phyloP scores from a whole-genome alignment of 1,140 invertebrate genomes.

The Grapholita molesta region DNA sequence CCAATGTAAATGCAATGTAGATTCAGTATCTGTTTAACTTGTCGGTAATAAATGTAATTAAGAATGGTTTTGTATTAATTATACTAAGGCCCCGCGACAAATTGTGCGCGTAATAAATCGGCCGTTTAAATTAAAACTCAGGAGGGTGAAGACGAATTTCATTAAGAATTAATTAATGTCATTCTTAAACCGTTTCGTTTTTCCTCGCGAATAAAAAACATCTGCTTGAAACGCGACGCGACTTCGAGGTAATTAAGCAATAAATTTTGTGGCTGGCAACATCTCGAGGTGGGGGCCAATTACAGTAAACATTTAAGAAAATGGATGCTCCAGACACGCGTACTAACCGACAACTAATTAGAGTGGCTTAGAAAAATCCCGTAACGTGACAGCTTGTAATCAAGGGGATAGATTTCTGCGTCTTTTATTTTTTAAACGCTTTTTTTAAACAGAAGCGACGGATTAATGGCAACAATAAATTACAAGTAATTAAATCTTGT shows the following conservation, averaged over 20 bases:
- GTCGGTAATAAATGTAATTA: conserved; percentile 68
- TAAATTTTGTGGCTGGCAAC: conserved; percentile 75
- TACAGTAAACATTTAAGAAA: conserved; percentile 70
- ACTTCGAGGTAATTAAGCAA: conserved; percentile 77
- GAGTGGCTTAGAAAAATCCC: conserved; percentile 70
- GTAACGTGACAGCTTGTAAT: conserved; percentile 75
- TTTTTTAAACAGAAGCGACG: conserved; percentile 44
- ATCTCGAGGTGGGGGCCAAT: conserved; percentile 69
- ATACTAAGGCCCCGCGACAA: conserved; percentile 62
- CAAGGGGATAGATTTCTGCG: conserved; percentile 64
- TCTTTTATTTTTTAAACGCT: conserved; percentile 48
- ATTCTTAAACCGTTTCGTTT: conserved; percentile 77
- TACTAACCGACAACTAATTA: conserved; percentile 67
- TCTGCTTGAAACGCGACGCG: conserved; percentile 66
- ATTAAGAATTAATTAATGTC: conserved; percentile 79
- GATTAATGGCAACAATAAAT: conserved; percentile 71
- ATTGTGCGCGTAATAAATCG: conserved; percentile 76
- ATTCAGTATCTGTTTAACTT: conserved; percentile 52
- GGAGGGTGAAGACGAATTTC: conserved; percentile 77
- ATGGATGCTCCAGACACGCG: conserved; percentile 58
- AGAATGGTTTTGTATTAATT: conserved; percentile 65
- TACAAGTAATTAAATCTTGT: conserved; percentile 66
- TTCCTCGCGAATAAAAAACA: conserved; percentile 75
- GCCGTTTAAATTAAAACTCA: conserved; percentile 72
- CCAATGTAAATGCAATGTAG: conserved; percentile 19